A percentile compares a stretch with the other conserved stretches of the same genome.
phyloP scores from a whole-genome alignment of 2,888 invertebrate species.

The Apamea sordens region DNA sequence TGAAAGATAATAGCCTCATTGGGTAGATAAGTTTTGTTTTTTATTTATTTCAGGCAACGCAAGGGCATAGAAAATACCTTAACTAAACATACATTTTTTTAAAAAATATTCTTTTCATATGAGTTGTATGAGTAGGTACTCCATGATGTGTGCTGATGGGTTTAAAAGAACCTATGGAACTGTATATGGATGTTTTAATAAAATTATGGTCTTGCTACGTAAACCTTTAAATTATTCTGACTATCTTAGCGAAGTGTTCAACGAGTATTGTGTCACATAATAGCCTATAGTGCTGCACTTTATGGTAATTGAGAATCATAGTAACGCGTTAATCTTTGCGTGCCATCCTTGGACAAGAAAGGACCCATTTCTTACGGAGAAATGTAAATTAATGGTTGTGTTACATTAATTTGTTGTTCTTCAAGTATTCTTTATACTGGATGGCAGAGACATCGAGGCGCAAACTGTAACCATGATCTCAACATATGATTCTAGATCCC shows the following conservation, averaged over 20 bases:
- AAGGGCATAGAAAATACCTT: no score
- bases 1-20: no score
- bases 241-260: not conserved
- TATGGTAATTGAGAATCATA: constrained; percentile 56
- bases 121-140: not conserved
- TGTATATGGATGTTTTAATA: not conserved
- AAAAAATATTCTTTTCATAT: no score
- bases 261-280: constrained; percentile 33
- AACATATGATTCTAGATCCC: no score
- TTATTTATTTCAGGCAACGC: no score
- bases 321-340: constrained; percentile 24
- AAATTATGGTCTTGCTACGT: not conserved
- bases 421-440: not conserved
- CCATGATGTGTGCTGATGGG: not conserved
- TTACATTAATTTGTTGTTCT: not conserved
- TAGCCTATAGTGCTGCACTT: constrained; percentile 51
- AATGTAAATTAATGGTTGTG: constrained; percentile 21
- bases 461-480: no score
- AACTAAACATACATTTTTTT: no score
- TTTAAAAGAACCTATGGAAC: not conserved
- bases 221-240: constrained; percentile 9
- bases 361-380: constrained; percentile 21
- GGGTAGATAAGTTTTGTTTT: no score
- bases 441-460: no score
- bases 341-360: constrained; percentile 42